Evolutionary conservation across 2,888 invertebrate species (phyloP), one percentile per base, ranked within the genome.

Genomic region (Alsophila aescularia): DNA sequence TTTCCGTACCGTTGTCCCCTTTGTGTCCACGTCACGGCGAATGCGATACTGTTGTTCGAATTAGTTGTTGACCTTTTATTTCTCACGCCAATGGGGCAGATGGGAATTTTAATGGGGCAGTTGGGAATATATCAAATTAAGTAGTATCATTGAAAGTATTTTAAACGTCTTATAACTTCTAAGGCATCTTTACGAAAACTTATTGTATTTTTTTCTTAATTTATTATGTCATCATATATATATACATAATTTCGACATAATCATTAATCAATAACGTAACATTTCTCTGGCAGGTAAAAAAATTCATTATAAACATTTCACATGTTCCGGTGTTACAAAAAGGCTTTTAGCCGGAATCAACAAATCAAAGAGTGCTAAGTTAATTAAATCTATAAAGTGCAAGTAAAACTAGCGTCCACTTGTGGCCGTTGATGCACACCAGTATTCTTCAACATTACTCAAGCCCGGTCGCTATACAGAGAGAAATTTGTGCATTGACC

Each of bases 221-320:
- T 87, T 87, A 90, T 88, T 88, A 89, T 83, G 87, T 85, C 86
- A 87, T 88, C n/a, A 89, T 88, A 88, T 88, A 90, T 89, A 87
- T 89, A 90, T 90, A 90, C 88, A 90, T 88, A 90, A 89, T 88
- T 88, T 90, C 81, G 85, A 87, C 87, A 85, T 87, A 85, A 83
- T 84, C 77, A 85, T 83, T 83, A 83, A 59, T 81, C 81, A 81
- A 81, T 79, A 80, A 86, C 78, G 83, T 84, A 85, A 87, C 85
- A 87, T 85, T 16, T 85, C 67, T 83, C 83, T 80, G 87, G 81
- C 81, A 84, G 82, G 83, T 85, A 81, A 76, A 81, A 81, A 70
- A 70, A 68, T 64, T n/a, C n/a, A n/a, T 15, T 15, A 68, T 63
- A 64, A 69, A 67, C 68, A 66, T 70, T 48, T 45, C 48, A 57